A percentile compares a stretch with the other conserved stretches of the same genome.
Evolutionary conservation across 1,140 invertebrate species (phyloP).

Genomic region (Gryllus bimaculatus): DNA sequence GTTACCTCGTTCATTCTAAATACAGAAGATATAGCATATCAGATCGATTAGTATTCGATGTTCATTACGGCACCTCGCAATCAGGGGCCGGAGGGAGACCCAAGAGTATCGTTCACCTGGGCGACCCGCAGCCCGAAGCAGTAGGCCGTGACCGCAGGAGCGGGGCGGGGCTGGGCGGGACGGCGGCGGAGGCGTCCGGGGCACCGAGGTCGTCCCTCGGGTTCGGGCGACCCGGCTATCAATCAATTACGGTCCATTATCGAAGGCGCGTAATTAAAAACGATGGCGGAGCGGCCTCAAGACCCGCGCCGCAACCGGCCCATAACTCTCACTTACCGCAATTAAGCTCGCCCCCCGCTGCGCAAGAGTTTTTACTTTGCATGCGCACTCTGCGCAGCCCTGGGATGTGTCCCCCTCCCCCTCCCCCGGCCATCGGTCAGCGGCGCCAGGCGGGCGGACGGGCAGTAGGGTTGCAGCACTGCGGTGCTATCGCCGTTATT

Average conservation of each 20-base stretch:
- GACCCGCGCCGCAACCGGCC: not conserved
- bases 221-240: not conserved
- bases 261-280: conserved; percentile 4
- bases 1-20: too few species aligned
- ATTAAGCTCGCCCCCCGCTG: not conserved
- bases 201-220: not conserved
- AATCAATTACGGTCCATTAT: not conserved
- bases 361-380: conserved; percentile 4
- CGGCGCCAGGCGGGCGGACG: too few species aligned
- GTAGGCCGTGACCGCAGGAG: not conserved
- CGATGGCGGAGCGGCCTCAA: not conserved
- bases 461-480: too few species aligned
- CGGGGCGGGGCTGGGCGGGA: too few species aligned
- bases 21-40: too few species aligned
- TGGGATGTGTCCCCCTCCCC: too few species aligned
- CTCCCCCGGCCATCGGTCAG: too few species aligned
- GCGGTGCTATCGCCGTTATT: too few species aligned
- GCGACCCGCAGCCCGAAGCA: not conserved
- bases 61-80: too few species aligned
- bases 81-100: too few species aligned
- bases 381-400: not conserved
- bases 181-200: not conserved
- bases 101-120: too few species aligned
- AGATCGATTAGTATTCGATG: too few species aligned
- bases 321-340: not conserved